These are phyloP conservation scores for Formica aserva DNA, from an alignment of 2,888 invertebrate genomes.

Conservation along the genomic window DNA sequence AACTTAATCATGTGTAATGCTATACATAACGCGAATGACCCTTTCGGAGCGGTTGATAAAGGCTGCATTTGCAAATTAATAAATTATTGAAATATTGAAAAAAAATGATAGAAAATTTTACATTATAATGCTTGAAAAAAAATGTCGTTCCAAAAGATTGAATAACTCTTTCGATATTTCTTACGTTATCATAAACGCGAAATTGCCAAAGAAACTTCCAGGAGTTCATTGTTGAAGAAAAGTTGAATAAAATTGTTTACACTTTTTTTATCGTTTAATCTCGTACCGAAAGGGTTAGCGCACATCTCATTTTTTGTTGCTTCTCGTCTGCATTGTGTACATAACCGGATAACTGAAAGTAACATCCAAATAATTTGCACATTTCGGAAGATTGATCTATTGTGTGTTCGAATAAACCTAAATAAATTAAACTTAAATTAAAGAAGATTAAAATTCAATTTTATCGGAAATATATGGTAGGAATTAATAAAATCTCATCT, in stretches of 20 bases:
- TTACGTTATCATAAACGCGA: background rate
- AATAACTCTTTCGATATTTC: conserved; percentile 17
- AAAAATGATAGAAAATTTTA: background rate
- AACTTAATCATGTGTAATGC: conserved; percentile 11
- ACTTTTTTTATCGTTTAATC: conserved; percentile 3
- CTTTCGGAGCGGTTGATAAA: background rate
- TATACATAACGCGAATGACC: conserved; percentile 13
- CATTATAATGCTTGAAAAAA: background rate
- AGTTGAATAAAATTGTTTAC: background rate
- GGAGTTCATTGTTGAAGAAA: background rate
- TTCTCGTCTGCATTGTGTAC: conserved; percentile 36
- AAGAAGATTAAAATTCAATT: background rate
- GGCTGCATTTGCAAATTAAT: background rate
- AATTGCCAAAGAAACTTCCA: background rate
- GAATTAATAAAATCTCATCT: background rate
- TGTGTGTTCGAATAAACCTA: background rate
- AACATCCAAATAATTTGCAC: conserved; percentile 3
- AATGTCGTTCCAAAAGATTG: conserved; percentile 1
- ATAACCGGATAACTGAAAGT: conserved; percentile 11
- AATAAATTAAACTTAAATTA: background rate
- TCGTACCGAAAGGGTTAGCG: background rate
- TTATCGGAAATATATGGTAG: background rate
- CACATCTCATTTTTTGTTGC: conserved; percentile 2
- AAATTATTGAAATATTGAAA: background rate
- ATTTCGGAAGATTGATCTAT: background rate